Conservation (phyloP, 2,797 vertebrate genomes). For the Characodon lateralis region DNA sequence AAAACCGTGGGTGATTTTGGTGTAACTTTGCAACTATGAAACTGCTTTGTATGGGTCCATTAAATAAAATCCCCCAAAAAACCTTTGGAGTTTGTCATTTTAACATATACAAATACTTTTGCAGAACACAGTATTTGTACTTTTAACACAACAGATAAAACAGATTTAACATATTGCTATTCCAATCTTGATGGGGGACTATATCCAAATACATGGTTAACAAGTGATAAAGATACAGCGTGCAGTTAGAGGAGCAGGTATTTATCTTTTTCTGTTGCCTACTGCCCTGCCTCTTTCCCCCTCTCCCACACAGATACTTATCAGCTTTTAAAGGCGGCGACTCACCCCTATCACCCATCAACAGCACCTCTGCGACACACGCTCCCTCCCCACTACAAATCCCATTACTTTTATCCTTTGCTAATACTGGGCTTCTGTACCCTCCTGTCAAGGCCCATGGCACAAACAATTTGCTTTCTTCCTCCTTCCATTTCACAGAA, state of each 20-base stretch:
- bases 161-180: constrained; percentile 11
- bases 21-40: neutral
- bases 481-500: constrained; percentile 76
- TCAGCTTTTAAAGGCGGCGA: constrained; percentile 76
- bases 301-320: constrained; percentile 76
- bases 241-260: constrained; percentile 43
- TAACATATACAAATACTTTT: neutral
- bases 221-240: constrained; percentile 50
- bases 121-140: neutral
- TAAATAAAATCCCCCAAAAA: neutral
- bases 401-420: constrained; percentile 83
- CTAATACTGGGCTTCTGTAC: constrained; percentile 75
- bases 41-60: neutral
- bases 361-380: constrained; percentile 75
- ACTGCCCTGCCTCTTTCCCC: constrained; percentile 64
- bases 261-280: constrained; percentile 69
- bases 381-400: constrained; percentile 78
- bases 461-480: constrained; percentile 82
- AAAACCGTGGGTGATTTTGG: neutral
- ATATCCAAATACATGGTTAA: constrained; percentile 47
- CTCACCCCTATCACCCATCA: constrained; percentile 80
- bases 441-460: constrained; percentile 79
- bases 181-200: constrained; percentile 29
- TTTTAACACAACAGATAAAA: constrained; percentile 23
- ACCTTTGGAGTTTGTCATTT: neutral